phyloP scores from a whole-genome alignment of 2,888 invertebrate genomes.

The Heliconius erato region DNA sequence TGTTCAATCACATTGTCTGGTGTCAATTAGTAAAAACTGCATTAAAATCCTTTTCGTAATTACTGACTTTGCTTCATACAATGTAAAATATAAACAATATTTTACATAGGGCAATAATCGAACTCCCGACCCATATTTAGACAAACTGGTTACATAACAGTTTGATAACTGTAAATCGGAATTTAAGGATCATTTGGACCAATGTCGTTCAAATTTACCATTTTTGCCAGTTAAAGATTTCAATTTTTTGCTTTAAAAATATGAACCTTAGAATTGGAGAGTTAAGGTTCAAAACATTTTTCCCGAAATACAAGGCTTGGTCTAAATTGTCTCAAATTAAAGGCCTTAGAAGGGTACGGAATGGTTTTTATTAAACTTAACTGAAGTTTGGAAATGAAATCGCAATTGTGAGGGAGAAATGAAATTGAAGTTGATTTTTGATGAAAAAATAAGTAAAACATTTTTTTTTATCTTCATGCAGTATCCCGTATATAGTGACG shows the following conservation, averaged over 20 bases:
- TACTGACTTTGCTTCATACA: not conserved
- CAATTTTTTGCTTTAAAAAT: not conserved
- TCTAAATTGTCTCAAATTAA: conserved; percentile 16
- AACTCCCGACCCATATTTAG: not conserved
- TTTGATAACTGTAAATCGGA: conserved; percentile 21
- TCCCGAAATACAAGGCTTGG: not conserved
- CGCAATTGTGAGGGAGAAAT: not conserved
- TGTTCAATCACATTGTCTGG: not conserved
- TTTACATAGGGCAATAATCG: not conserved
- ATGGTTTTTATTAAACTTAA: conserved; percentile 24
- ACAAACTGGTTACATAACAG: not conserved
- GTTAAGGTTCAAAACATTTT: not conserved
- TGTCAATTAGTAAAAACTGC: no score
- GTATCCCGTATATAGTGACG: not conserved
- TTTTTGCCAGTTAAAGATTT: not conserved
- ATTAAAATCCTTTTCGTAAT: not conserved
- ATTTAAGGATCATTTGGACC: not conserved
- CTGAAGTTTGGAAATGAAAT: not conserved
- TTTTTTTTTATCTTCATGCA: not conserved
- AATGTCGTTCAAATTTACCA: conserved; percentile 5
- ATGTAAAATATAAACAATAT: not conserved
- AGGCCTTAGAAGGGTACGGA: conserved; percentile 20
- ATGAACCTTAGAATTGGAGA: accelerated
- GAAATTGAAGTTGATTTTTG: not conserved
- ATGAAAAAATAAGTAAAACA: not conserved